These are phyloP conservation scores for Scrobipalpa costella DNA, from an alignment of 2,888 invertebrate genomes.

Conservation along the genomic window DNA sequence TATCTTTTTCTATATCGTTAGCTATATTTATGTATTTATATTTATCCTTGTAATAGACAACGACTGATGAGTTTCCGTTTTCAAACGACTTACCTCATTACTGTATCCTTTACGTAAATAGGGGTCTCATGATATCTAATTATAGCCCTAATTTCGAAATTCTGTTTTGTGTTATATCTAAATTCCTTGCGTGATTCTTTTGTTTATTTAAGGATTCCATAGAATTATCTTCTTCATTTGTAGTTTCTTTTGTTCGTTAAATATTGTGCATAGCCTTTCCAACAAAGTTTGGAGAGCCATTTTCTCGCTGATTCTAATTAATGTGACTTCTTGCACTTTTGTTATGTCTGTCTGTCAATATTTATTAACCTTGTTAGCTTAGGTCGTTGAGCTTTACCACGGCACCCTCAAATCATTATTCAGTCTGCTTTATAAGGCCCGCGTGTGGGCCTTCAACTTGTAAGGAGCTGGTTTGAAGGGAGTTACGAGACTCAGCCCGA, in stretches of 20 bases:
- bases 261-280: no score
- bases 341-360: neutral
- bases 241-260: no score
- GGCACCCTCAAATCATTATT: slow-evolving; percentile 17
- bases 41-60: slow-evolving; percentile 17
- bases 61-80: slow-evolving; percentile 21
- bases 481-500: slow-evolving; percentile 16
- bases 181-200: neutral
- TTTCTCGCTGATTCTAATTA: neutral
- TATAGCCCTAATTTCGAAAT: slow-evolving; percentile 9
- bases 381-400: slow-evolving; percentile 10
- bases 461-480: slow-evolving; percentile 15
- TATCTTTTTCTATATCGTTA: neutral
- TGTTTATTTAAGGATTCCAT: neutral
- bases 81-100: slow-evolving; percentile 12
- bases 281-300: no score
- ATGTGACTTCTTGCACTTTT: neutral
- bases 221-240: neutral
- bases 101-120: slow-evolving; percentile 18
- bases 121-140: slow-evolving; percentile 8
- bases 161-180: neutral
- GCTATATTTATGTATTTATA: neutral
- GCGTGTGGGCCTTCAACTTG: slow-evolving; percentile 22
- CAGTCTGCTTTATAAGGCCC: slow-evolving; percentile 17
- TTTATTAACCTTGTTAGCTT: slow-evolving; percentile 7